Percentiles rank a stretch among this genome's conserved stretches.
These are phyloP conservation scores for Spea multiplicata DNA, from an alignment of 2,113 vertebrate genomes.

Conservation along the genomic window DNA sequence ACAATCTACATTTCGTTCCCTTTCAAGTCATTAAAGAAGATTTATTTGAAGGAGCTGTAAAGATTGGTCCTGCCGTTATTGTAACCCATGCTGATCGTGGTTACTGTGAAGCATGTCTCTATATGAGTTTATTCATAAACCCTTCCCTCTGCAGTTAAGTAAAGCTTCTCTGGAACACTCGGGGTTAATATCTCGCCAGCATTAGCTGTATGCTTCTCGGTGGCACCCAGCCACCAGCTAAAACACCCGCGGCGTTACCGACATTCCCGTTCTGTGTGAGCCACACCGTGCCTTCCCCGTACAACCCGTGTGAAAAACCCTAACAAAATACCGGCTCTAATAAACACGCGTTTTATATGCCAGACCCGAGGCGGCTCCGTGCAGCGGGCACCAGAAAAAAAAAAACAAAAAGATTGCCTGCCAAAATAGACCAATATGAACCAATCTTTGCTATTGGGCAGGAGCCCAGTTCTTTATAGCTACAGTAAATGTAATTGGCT, in stretches of 20 bases:
- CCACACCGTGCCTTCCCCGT: not conserved
- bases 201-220: not conserved
- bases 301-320: not conserved
- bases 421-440: slow-evolving; percentile 52
- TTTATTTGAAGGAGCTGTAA: no score
- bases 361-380: slow-evolving; percentile 40
- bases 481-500: slow-evolving; percentile 67
- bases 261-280: not conserved
- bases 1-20: no score
- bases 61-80: no score
- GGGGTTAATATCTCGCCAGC: slow-evolving; percentile 32
- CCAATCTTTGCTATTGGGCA: slow-evolving; percentile 49
- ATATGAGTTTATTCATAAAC: no score
- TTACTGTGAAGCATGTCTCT: no score
- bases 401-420: slow-evolving; percentile 59
- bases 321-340: not conserved
- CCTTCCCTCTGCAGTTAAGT: not conserved
- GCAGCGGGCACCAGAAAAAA: slow-evolving; percentile 60
- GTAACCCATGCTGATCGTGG: no score
- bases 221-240: slow-evolving; percentile 32
- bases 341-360: not conserved
- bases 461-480: slow-evolving; percentile 49
- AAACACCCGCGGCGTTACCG: not conserved
- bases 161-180: not conserved
- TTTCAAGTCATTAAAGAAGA: no score